These are phyloP conservation scores for Microctenopoma steveboyesi DNA, from an alignment of 2,797 vertebrate species.

Conservation along the genomic window DNA sequence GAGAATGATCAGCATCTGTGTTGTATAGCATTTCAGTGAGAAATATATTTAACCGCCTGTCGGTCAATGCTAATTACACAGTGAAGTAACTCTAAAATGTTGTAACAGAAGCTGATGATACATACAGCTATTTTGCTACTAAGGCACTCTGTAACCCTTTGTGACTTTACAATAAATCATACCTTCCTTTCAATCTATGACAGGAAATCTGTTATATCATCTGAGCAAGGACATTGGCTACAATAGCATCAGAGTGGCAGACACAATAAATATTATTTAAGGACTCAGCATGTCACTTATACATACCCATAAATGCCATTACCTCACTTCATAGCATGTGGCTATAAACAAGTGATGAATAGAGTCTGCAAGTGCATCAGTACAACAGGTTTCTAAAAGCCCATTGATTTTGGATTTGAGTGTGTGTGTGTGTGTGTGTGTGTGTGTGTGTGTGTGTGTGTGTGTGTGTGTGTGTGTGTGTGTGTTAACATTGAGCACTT, in stretches of 20 bases:
- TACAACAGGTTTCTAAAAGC: constrained; percentile 86
- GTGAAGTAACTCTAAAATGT: constrained; percentile 49
- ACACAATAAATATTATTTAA: constrained; percentile 82
- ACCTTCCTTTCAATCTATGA: constrained; percentile 64
- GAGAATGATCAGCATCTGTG: constrained; percentile 61
- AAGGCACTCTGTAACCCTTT: constrained; percentile 84
- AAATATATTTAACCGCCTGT: constrained; percentile 56
- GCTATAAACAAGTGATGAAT: constrained; percentile 96
- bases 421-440: constrained; percentile 61
- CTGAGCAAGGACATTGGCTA: constrained; percentile 74
- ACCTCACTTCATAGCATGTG: constrained; percentile 83
- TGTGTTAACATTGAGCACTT: constrained; percentile 72
- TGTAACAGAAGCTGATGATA: constrained; percentile 47
- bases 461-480: constrained; percentile 64
- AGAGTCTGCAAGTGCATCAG: constrained; percentile 92
- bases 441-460: constrained; percentile 65
- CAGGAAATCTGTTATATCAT: constrained; percentile 73
- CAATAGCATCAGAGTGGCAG: constrained; percentile 74
- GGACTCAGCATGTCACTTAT: constrained; percentile 80
- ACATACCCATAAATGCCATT: constrained; percentile 84
- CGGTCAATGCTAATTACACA: constrained; percentile 62
- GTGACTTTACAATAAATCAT: constrained; percentile 70
- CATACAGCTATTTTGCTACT: constrained; percentile 74
- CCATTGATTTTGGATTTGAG: constrained; percentile 79
- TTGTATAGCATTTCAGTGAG: constrained; percentile 64